Base-by-base conservation (phyloP, 2,113 vertebrate genomes). In the Grammomys surdaster region DNA sequence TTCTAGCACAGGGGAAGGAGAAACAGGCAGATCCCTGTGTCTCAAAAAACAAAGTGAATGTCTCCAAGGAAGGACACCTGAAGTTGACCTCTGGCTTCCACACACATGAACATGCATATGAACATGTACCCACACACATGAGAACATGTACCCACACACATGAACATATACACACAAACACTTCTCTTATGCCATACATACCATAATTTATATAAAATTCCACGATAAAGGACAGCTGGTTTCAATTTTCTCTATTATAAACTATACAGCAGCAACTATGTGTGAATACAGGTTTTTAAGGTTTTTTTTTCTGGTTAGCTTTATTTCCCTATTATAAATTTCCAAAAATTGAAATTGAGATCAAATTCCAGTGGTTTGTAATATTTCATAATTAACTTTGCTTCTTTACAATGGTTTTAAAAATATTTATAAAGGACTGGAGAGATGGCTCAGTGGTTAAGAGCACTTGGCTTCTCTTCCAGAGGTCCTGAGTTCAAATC, bases 251-350 rank as follows among this genome's bases (percentile, higher is more conserved):
- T 13, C 3, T 54, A 22, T 72, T 93, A 77, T 33, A 70, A 92
- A n/a, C 40, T 58, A 70, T 20, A 56, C 1, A 78, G 6, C 54
- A 86, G 51, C 13, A 3, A 72, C 56, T 80, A 65, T 92, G 58
- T 65, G 13, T 56, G 24, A 88, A 86, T 5, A 54, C n/a, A 91
- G 11, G 28, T 82, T 89, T 88, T 88, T 13, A 26, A 43, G 56
- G 16, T 16, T 56, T 56, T 56, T 11, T 95, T 65, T 54, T 89
- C 26, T 93, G 16, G 36, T 94, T 88, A 95, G 46, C 22, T 51
- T 93, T 73, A 58, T 73, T 75, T 92, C n/a, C 86, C 67, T 22
- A 82, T 36, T 67, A 46, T 33, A 75, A 72, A 81, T 94, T 95
- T 72, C 26, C 19, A 75, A 92, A 89, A 63, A 43, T 31, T 60